Evolutionary conservation across 2,113 vertebrate genomes (phyloP).

Genomic region (Alaudala cheleensis): DNA sequence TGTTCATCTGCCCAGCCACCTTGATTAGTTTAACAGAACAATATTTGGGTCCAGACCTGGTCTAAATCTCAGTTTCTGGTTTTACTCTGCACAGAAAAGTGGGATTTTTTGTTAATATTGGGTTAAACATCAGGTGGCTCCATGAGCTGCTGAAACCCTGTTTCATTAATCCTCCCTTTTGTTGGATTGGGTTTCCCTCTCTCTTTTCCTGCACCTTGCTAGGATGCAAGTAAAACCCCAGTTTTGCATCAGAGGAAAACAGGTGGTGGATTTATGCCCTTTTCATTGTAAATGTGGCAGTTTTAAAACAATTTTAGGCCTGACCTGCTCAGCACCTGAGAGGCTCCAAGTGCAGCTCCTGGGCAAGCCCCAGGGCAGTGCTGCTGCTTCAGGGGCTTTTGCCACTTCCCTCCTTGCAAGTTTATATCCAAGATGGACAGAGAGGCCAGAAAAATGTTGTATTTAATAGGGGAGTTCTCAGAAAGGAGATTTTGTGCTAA

Average conservation of each 20-base stretch:
- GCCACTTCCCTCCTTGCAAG: neutral
- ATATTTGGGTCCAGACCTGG: neutral
- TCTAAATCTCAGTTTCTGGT: neutral
- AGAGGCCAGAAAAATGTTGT: neutral
- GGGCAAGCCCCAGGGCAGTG: neutral
- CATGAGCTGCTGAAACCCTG: neutral
- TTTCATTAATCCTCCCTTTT: neutral
- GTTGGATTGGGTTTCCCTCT: rapidly evolving
- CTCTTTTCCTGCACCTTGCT: neutral
- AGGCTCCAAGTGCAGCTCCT: neutral
- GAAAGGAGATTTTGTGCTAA: neutral
- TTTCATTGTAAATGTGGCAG: neutral
- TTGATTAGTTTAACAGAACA: neutral
- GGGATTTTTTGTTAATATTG: neutral
- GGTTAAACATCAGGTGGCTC: neutral
- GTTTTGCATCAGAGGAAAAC: neutral
- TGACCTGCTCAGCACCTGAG: neutral
- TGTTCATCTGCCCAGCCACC: neutral
- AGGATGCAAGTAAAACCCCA: neutral
- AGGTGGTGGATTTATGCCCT: neutral
- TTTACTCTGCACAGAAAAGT: neutral
- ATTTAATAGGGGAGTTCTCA: neutral
- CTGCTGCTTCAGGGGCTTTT: neutral
- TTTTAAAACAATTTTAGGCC: neutral
- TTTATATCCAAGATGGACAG: neutral